Evolutionary conservation across 2,888 invertebrate genomes (phyloP), one percentile per base, ranked within the genome.

Genomic region (Cactoblastis cactorum): DNA sequence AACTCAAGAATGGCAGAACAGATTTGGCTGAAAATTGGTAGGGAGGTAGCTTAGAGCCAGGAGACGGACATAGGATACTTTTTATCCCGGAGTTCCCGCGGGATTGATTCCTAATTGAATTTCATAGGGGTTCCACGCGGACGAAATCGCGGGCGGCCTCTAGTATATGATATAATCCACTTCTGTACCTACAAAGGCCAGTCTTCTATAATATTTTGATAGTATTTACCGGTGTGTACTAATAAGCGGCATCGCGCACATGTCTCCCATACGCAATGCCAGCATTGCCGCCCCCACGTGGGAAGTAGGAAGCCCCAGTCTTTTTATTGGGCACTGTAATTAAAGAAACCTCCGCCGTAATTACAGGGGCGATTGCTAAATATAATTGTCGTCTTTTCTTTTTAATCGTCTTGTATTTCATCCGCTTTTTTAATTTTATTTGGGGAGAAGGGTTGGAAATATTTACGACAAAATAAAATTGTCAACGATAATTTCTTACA

Each of bases 321-420:
- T 79, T 89, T 84, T 88, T 85, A 86, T 86, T 87, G 77, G 80
- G 74, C 68, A 66, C 70, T 74, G 77, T 83, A 84, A 88, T 88
- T 88, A 88, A 82, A 80, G 80, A 87, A 87, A 78, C 82, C 80
- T 78, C 72, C 72, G 70, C 75, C 74, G 78, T 87, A 86, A 88
- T 88, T 87, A 84, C 87, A 82, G 87, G 87, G 88, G 87, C 66
- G 83, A 79, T 83, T 80, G 86, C 88, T 88, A 86, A 87, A 89
- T 85, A 86, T 89, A 88, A 87, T 88, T 82, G 67, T 79, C 82
- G 69, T 74, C 79, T 79, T 81, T 78, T 76, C 71, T 76, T 77
- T 80, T 80, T 71, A 68, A 71, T 72, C 69, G 69, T 67, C 65
- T 70, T 65, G 58, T 59, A 66, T 71, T 74, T 72, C 77, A 68